Evolutionary conservation across 2,113 vertebrate genomes (phyloP).

Genomic region (Petroica traversi): DNA sequence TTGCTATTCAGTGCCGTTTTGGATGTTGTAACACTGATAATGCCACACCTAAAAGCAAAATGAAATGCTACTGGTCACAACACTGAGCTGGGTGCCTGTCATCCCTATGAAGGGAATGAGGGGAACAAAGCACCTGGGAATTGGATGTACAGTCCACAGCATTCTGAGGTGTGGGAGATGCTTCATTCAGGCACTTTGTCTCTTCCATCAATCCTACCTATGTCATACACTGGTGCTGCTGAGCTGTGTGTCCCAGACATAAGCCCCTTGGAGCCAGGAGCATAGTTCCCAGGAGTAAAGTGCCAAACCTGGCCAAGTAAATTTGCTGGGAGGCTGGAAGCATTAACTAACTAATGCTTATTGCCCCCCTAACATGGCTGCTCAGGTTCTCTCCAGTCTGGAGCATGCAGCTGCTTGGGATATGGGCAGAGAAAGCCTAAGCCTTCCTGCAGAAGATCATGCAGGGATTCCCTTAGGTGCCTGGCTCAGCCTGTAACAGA

Average conservation of each 20-base stretch:
- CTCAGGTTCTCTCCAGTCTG: neutral
- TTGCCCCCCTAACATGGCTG: neutral
- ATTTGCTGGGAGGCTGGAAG: neutral
- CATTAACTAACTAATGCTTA: neutral
- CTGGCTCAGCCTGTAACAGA: rapidly evolving
- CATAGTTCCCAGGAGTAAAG: neutral
- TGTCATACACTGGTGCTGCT: neutral
- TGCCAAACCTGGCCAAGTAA: neutral
- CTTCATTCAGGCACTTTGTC: neutral
- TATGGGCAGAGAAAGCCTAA: neutral
- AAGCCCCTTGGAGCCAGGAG: neutral
- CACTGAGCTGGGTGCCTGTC: neutral
- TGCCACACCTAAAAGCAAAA: neutral
- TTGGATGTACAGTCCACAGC: neutral
- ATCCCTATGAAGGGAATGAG: neutral
- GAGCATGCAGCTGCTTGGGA: neutral
- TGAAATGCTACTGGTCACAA: neutral
- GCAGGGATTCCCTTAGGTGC: neutral
- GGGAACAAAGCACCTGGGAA: neutral
- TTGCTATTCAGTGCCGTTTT: neutral
- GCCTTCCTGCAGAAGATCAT: neutral
- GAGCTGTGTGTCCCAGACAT: neutral
- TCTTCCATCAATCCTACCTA: neutral
- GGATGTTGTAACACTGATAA: neutral
- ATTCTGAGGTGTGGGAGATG: rapidly evolving